Evolutionary conservation across 1,140 invertebrate genomes (phyloP).

Genomic region (Rhysida immarginata): DNA sequence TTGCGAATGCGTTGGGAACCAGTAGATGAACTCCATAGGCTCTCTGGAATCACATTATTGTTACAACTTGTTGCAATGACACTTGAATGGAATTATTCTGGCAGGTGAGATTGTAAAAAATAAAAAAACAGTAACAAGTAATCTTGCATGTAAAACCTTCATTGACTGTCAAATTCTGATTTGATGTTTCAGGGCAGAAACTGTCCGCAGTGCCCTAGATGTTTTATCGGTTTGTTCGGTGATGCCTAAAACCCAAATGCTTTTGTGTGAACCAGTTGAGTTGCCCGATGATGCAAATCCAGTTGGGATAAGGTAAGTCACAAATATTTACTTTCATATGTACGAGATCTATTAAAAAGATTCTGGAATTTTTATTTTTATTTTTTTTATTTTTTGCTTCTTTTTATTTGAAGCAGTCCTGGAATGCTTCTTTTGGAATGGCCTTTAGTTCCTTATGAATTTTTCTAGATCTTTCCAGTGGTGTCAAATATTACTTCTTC

Average conservation of each 20-base stretch:
- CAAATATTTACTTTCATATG: not conserved
- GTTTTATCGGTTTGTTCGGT: slow-evolving; percentile 78
- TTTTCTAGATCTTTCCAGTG: no score
- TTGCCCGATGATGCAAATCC: slow-evolving; percentile 55
- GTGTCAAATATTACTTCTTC: no score
- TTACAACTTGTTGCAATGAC: slow-evolving; percentile 74
- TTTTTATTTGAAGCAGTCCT: no score
- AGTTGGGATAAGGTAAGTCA: slow-evolving; percentile 37
- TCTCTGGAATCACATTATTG: slow-evolving; percentile 67
- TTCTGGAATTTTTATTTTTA: no score
- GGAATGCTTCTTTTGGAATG: no score
- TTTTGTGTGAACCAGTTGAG: slow-evolving; percentile 59
- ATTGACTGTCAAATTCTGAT: no score
- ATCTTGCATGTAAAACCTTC: no score
- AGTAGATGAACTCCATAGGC: slow-evolving; percentile 64
- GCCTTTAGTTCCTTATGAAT: no score
- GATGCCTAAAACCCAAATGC: slow-evolving; percentile 66
- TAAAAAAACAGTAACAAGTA: no score
- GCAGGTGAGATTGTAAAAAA: slow-evolving; percentile 45
- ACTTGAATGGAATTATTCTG: slow-evolving; percentile 80
- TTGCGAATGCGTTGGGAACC: slow-evolving; percentile 64
- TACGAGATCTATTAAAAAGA: no score
- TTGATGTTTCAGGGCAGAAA: no score
- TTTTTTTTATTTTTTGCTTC: no score
- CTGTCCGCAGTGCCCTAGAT: slow-evolving; percentile 73